phyloP scores from a whole-genome alignment of 2,113 vertebrate genomes.

The Colinus virginianus region DNA sequence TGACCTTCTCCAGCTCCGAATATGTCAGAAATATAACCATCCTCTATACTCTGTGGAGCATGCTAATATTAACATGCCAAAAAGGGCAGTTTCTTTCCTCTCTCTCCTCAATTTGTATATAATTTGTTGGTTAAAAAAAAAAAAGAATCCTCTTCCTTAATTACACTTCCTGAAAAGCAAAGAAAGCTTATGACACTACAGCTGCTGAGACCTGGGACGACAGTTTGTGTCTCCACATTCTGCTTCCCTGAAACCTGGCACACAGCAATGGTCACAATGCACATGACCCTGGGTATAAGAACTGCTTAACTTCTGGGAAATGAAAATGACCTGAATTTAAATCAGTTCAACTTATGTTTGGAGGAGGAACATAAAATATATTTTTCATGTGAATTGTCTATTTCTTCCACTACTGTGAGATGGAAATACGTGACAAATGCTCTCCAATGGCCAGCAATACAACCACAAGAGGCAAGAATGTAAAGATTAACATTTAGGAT shows the following conservation, averaged over 20 bases:
- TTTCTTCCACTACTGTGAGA: neutral
- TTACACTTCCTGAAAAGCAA: fast-evolving
- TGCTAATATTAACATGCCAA: neutral
- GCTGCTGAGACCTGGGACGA: neutral
- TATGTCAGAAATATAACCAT: neutral
- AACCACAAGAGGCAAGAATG: neutral
- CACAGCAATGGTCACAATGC: neutral
- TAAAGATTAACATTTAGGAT: neutral
- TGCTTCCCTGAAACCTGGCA: neutral
- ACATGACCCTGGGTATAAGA: neutral
- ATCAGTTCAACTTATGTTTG: neutral
- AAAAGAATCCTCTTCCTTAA: neutral
- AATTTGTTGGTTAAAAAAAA: neutral
- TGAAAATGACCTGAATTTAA: neutral
- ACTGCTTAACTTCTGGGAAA: neutral
- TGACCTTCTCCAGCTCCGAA: neutral
- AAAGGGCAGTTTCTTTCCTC: neutral
- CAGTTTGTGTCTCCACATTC: neutral
- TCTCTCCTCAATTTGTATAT: neutral
- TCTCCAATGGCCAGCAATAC: neutral
- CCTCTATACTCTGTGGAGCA: neutral
- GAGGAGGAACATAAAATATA: neutral
- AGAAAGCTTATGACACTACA: neutral
- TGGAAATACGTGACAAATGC: neutral
- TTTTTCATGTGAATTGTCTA: neutral